Evolutionary conservation across 2,113 vertebrate species (phyloP), one percentile per base, ranked within the genome.

Genomic region (Nanorana parkeri): DNA sequence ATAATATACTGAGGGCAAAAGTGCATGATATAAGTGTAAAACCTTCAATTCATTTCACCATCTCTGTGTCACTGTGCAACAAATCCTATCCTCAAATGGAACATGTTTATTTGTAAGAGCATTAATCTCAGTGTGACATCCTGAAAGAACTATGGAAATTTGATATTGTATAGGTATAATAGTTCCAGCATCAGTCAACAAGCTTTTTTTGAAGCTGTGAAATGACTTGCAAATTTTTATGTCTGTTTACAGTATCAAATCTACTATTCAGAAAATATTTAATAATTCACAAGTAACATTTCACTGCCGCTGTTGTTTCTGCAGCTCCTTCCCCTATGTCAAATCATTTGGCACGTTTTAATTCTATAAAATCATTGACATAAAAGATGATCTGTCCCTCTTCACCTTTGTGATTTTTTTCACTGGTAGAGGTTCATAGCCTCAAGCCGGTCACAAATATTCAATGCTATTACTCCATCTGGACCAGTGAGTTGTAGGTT

Each of bases 211-310:
- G 36, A 75, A 61, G 41, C 55, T 74, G 28, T 61, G 32, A 75
- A 75, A 64, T 66, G 47, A 78, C 47, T 66, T 65, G 75, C 75
- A 65, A 65, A 78, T 66, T 51, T 78, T 77, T 32, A 65, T 77
- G 61, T 52, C 61, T 65, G 75, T 54, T 65, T 78, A 66, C 75
- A 78, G 61, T 64, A 78, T 65, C 47, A 65, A 77, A 54, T 66
- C 75, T 77, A 28, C 47, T 77, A 66, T 65, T 65, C 58, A 52
- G 63, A 78, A 78, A 66, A 64, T 10, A 67, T 56, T 78, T 67
- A 78, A 78, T 78, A 78, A 78, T 78, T 78, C 52, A 78, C 56
- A 78, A 67, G 64, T 55, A 56, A 55, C 64, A 56, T 36, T 78
- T 78, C 52, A 55, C 64, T 68, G 24, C 29, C 26, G 41, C 63